These are phyloP conservation scores for Eumeta japonica DNA, from an alignment of 1,140 invertebrate species.

Conservation along the genomic window DNA sequence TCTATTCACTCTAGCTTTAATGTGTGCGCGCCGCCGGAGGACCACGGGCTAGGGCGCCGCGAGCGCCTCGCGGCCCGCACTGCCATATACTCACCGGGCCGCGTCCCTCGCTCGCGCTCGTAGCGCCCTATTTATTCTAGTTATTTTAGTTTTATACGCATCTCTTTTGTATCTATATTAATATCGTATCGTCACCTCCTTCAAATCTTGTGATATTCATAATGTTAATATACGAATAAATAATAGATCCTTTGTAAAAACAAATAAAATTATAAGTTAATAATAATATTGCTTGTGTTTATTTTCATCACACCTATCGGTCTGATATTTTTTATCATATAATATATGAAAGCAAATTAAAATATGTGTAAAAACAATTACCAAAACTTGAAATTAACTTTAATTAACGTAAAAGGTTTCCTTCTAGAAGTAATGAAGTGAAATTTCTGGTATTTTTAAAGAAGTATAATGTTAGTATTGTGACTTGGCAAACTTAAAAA, in stretches of 20 bases:
- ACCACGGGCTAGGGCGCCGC: slow-evolving; percentile 43
- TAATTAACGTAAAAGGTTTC: too few species aligned
- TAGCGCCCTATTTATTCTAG: slow-evolving; percentile 29
- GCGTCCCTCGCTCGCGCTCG: slow-evolving; percentile 34
- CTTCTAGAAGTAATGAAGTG: too few species aligned
- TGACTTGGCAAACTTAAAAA: too few species aligned
- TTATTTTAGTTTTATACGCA: slow-evolving; percentile 23
- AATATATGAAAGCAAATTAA: too few species aligned
- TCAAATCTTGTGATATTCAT: slow-evolving; percentile 55
- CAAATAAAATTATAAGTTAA: neutral
- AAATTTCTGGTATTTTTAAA: too few species aligned
- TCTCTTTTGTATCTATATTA: slow-evolving; percentile 24
- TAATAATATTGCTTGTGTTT: too few species aligned
- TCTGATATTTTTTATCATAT: too few species aligned
- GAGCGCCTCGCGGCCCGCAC: slow-evolving; percentile 21
- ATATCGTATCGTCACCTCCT: slow-evolving; percentile 43
- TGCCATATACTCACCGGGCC: slow-evolving; percentile 2
- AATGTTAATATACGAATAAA: slow-evolving; percentile 19
- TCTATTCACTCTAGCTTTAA: slow-evolving; percentile 31
- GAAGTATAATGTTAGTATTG: too few species aligned
- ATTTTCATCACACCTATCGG: too few species aligned
- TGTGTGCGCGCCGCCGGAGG: slow-evolving; percentile 47
- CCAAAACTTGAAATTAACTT: too few species aligned
- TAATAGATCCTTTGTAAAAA: neutral
- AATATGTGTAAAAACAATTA: too few species aligned